phyloP scores from a whole-genome alignment of 2,113 vertebrate genomes.

The Epinephelus lanceolatus region DNA sequence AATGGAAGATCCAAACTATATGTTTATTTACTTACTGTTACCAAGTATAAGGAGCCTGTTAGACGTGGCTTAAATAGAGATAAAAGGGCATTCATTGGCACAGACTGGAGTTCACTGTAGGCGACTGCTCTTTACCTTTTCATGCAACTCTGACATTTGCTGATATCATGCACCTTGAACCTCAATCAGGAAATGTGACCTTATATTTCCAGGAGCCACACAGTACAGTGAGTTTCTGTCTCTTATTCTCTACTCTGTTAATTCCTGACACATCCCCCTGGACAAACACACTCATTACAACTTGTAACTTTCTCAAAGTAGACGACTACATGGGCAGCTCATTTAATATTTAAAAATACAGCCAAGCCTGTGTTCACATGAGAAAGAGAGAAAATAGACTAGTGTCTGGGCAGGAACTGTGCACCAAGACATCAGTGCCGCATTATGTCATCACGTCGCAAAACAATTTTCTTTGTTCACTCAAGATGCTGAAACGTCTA shows the following conservation, averaged over 20 bases:
- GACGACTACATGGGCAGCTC: slow-evolving; percentile 17
- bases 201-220: background rate
- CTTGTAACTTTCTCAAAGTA: slow-evolving; percentile 53
- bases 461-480: slow-evolving; percentile 5
- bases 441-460: slow-evolving; percentile 3
- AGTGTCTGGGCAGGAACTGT: slow-evolving; percentile 1
- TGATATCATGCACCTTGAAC: background rate
- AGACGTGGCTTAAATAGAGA: background rate
- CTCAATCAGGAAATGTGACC: background rate
- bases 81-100: background rate
- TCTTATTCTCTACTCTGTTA: background rate
- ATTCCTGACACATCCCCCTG: background rate
- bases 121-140: background rate
- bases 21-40: background rate
- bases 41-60: background rate
- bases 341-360: slow-evolving; percentile 68
- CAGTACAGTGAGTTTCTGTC: background rate
- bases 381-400: slow-evolving; percentile 33
- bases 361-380: slow-evolving; percentile 46
- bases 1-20: background rate
- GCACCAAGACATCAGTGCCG: slow-evolving; percentile 13
- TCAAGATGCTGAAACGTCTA: background rate
- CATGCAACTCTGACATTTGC: background rate
- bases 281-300: slow-evolving; percentile 2
- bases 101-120: background rate